These are phyloP conservation scores for Heliconius congener DNA, from an alignment of 1,140 invertebrate genomes.

Conservation along the genomic window DNA sequence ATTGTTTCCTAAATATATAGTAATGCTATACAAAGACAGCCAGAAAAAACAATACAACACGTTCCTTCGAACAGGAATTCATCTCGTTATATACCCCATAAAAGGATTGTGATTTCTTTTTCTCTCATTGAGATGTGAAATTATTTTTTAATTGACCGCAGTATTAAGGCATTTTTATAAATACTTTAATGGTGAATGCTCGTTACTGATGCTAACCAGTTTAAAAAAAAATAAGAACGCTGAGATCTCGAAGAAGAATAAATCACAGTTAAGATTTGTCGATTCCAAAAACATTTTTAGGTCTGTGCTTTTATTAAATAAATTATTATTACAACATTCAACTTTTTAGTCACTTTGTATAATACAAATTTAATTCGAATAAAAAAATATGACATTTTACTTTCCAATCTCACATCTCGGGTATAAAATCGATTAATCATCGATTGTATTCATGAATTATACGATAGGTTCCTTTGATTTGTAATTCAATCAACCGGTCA, in stretches of 20 bases:
- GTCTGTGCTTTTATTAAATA: background rate
- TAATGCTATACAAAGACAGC: conserved; percentile 50
- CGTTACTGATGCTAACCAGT: conserved; percentile 32
- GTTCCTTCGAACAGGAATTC: conserved; percentile 58
- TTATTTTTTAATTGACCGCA: conserved; percentile 51
- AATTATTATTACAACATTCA: no score
- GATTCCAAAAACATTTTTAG: background rate
- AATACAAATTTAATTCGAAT: background rate
- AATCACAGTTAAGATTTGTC: background rate
- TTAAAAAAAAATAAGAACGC: conserved; percentile 6
- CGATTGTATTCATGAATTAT: conserved; percentile 26
- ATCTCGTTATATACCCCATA: conserved; percentile 65
- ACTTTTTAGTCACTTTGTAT: background rate
- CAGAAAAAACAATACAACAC: conserved; percentile 65
- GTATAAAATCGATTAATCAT: conserved; percentile 30
- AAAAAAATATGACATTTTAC: background rate
- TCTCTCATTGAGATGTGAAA: conserved; percentile 47
- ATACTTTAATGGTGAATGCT: conserved; percentile 36
- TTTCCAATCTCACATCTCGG: conserved; percentile 19
- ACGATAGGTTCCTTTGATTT: conserved; percentile 28
- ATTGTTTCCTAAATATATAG: conserved; percentile 49
- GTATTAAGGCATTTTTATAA: conserved; percentile 48
- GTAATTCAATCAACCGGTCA: conserved; percentile 38
- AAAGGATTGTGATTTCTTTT: conserved; percentile 62
- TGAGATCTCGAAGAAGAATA: background rate